These are phyloP conservation scores for Cheilinus undulatus DNA, from an alignment of 2,113 vertebrate genomes.

Conservation along the genomic window DNA sequence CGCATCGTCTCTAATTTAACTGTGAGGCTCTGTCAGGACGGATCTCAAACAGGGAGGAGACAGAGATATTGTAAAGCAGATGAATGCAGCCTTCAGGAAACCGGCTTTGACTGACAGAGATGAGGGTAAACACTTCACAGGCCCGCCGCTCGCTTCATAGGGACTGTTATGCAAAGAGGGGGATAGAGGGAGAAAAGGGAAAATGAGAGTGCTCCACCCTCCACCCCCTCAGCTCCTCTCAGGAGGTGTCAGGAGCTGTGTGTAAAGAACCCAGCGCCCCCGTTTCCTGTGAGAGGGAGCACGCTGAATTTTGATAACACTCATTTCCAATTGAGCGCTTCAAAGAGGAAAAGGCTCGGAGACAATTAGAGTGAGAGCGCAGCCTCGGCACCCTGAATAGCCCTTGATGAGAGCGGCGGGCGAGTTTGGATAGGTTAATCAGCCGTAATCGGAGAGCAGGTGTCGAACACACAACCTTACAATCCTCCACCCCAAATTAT, in stretches of 20 bases:
- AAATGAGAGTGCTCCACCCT: slow-evolving; percentile 64
- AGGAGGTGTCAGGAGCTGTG: slow-evolving; percentile 60
- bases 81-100: slow-evolving; percentile 59
- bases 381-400: slow-evolving; percentile 64
- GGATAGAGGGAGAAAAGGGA: slow-evolving; percentile 33
- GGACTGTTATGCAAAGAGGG: slow-evolving; percentile 54
- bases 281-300: slow-evolving; percentile 59
- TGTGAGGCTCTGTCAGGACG: slow-evolving; percentile 39
- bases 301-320: slow-evolving; percentile 69
- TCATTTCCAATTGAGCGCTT: slow-evolving; percentile 68
- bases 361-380: slow-evolving; percentile 71
- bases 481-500: slow-evolving; percentile 57
- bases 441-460: slow-evolving; percentile 75
- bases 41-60: slow-evolving; percentile 48
- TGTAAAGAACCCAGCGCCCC: slow-evolving; percentile 58
- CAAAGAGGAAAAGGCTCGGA: slow-evolving; percentile 59
- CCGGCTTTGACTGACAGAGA: slow-evolving; percentile 58
- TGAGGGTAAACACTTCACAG: slow-evolving; percentile 71
- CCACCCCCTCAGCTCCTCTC: slow-evolving; percentile 63
- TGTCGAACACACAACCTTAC: slow-evolving; percentile 66
- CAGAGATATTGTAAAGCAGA: slow-evolving; percentile 60
- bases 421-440: slow-evolving; percentile 77
- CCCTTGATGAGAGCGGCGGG: slow-evolving; percentile 69
- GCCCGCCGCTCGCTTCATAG: slow-evolving; percentile 43
- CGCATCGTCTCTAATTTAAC: slow-evolving; percentile 55